Base-by-base conservation (phyloP, 2,888 invertebrate species). In the Amphimallon solstitiale region DNA sequence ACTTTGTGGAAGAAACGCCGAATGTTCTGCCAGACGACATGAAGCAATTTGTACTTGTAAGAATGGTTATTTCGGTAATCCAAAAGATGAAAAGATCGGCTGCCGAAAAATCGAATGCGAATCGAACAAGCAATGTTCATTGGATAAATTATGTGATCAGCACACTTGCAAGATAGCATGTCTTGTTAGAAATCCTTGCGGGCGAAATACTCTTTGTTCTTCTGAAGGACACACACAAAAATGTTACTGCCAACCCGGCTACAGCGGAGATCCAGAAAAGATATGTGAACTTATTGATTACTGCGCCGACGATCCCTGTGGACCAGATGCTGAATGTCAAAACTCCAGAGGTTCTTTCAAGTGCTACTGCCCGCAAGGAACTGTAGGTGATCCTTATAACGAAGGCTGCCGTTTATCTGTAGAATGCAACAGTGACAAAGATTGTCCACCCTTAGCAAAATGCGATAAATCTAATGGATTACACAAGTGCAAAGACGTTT, bases 161-260 rank as follows among this genome's bases (percentile, higher is more conserved):
- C 89, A 90, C 77, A 91, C 90, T 84, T 95, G 95, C 78, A 93
- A 93, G 84, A 93, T 93, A 68, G 92, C 93, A 12, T 95, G 95
- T 78, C 84, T 94, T 15, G 88, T 90, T 2, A 85, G 89, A n/a
- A 93, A 94, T 80, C 90, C 91, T 12, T 95, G 95, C 76, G 94
- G 94, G 0, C 88, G 89, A 60, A 94, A 95, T 80, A 91, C 95
- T 0, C 84, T 95, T 40, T 95, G 95, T 78, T 91, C 93, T 0
- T 91, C 94, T 1, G 92, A 94, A 80, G 89, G 89, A 75, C 95
- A 95, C 76, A 86, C 86, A 69, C 92, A 92, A 79, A 86, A 88
- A 0, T 92, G 92, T 77, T 91, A 92, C 74, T 95, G 95, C 78
- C 94, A 94, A 82, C 94, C 95, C 9, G 95, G 95, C 0, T 94